A percentile compares a stretch with the other conserved stretches of the same genome.
Evolutionary conservation across 2,888 invertebrate species (phyloP).

Genomic region (Punctoribates punctum): DNA sequence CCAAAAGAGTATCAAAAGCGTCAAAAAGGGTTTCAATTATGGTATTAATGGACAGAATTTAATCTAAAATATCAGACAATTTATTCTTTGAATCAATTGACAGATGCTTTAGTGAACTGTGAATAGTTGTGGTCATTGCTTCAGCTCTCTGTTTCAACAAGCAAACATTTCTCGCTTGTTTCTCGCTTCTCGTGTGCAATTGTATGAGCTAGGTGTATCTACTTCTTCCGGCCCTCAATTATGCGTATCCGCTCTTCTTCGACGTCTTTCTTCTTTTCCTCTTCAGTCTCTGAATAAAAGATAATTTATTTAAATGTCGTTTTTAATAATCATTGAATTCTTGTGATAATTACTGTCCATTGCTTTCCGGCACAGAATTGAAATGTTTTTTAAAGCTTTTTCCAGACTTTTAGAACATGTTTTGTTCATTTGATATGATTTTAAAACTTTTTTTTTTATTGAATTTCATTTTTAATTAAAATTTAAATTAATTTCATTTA

Average conservation of each 20-base stretch:
- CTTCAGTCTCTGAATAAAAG: background rate
- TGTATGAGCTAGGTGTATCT: background rate
- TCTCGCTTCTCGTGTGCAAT: background rate
- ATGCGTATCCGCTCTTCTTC: background rate
- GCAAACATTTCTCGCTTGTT: background rate
- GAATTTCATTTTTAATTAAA: no score
- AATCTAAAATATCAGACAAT: background rate
- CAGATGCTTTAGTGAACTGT: background rate
- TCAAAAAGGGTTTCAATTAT: background rate
- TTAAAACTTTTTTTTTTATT: no score
- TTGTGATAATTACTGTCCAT: background rate
- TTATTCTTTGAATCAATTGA: background rate
- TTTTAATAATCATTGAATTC: background rate
- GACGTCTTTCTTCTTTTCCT: background rate
- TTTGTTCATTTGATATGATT: no score
- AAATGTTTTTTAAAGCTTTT: background rate
- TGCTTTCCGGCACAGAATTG: no score
- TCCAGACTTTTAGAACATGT: background rate
- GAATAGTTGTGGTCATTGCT: background rate
- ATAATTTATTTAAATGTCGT: background rate
- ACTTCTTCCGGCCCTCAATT: background rate
- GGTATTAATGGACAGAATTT: background rate
- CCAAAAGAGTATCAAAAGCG: background rate
- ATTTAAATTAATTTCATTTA: no score
- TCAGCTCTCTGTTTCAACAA: background rate